A percentile compares a stretch with the other conserved stretches of the same genome.
phyloP scores from a whole-genome alignment of 1,140 invertebrate species.

The Bradysia coprophila region DNA sequence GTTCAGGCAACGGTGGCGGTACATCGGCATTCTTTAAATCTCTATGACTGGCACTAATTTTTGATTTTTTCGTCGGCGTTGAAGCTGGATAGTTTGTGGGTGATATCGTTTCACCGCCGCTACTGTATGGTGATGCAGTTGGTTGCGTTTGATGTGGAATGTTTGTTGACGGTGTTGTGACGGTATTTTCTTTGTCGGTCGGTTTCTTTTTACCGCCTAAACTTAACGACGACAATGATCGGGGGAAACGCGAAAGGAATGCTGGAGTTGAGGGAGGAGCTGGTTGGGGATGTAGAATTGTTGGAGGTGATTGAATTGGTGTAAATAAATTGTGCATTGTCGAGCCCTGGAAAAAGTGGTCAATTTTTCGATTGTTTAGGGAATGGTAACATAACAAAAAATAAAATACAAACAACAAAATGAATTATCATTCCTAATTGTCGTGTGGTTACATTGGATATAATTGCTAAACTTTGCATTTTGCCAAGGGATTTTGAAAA shows the following conservation, averaged over 20 bases:
- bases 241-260: constrained; percentile 30
- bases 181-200: constrained; percentile 16
- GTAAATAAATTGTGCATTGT: neutral
- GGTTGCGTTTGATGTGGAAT: too few relatives aligned
- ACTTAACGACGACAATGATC: constrained; percentile 30
- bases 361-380: neutral
- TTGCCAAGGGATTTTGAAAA: too few relatives aligned
- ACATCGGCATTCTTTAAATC: constrained; percentile 26
- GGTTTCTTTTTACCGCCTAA: constrained; percentile 19
- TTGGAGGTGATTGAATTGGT: neutral
- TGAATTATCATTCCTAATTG: too few relatives aligned
- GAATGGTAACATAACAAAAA: too few relatives aligned
- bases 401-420: too few relatives aligned
- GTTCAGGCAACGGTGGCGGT: constrained; percentile 28
- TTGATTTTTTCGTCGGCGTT: constrained; percentile 6
- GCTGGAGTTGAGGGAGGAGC: constrained; percentile 12
- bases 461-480: too few relatives aligned
- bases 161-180: constrained; percentile 6
- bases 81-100: constrained; percentile 6
- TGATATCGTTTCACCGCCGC: neutral
- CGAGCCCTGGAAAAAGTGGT: neutral
- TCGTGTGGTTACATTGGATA: too few relatives aligned
- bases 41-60: constrained; percentile 5
- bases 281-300: constrained; percentile 8
- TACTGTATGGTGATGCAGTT: neutral